These are phyloP conservation scores for Lomographa bimaculata DNA, from an alignment of 2,888 invertebrate genomes.

Conservation along the genomic window DNA sequence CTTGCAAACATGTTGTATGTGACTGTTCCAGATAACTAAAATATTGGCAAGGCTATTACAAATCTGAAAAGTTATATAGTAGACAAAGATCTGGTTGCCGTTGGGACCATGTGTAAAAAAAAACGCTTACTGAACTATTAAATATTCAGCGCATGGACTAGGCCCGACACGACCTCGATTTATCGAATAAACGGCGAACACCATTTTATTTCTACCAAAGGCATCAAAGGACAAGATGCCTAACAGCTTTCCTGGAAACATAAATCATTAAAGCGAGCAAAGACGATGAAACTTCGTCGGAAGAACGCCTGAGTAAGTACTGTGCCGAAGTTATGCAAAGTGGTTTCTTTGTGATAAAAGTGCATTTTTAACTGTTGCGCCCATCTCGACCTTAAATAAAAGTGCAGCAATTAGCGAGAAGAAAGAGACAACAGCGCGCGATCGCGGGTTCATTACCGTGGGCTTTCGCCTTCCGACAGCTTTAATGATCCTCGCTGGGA, in stretches of 20 bases:
- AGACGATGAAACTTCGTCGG: constrained; percentile 1
- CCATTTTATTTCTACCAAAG: constrained; percentile 49
- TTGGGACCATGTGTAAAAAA: too few relatives aligned
- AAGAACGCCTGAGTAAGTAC: constrained; percentile 27
- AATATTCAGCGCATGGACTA: constrained; percentile 50
- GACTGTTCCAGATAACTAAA: too few relatives aligned
- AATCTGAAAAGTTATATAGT: too few relatives aligned
- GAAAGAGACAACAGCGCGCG: constrained; percentile 50
- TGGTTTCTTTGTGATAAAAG: constrained; percentile 38
- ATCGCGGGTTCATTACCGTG: constrained; percentile 55
- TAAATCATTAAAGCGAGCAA: constrained; percentile 19
- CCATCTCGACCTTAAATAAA: constrained; percentile 63
- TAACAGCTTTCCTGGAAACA: constrained; percentile 19
- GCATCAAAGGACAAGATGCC: constrained; percentile 37
- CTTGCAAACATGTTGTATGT: too few relatives aligned
- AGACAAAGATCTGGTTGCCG: too few relatives aligned
- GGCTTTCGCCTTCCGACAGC: constrained; percentile 43
- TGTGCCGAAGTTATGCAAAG: constrained; percentile 30
- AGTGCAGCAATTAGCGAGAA: constrained; percentile 58
- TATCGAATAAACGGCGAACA: constrained; percentile 54
- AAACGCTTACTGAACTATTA: constrained; percentile 32
- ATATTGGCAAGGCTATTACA: too few relatives aligned
- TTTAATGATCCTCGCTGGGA: constrained; percentile 52
- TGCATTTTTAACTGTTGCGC: constrained; percentile 56
- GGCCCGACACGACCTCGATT: constrained; percentile 54